Base-by-base conservation (phyloP, 2,113 vertebrate species). In the Rutilus rutilus region DNA sequence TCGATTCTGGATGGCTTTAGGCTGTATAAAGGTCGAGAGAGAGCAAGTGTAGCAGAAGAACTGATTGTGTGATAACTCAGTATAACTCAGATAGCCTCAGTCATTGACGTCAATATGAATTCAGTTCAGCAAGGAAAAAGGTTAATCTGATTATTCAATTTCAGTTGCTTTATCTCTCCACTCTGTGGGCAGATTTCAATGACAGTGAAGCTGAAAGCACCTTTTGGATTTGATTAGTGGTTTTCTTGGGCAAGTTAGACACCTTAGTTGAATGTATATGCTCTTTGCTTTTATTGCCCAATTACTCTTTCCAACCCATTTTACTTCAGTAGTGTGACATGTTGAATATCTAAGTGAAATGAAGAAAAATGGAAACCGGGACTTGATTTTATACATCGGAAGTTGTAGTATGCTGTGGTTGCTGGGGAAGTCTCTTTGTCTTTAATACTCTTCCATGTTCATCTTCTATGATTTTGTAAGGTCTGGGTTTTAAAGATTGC, bases 131-230 rank as follows among this genome's bases (percentile, higher is more conserved):
- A n/a, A 82, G 59, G 62, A 54, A 54, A 76, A 77, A 30, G 74
- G 74, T 67, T 82, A 69, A 82, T 67, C 5, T 69, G 42, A 82
- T 69, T 82, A 50, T 82, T 82, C 42, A 33, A 5, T 77, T 21
- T 77, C 7, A 33, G 3, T 52, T 54, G 62, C 17, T 52, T 69
- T 52, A 82, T 82, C 27, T 82, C 6, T 4, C 0, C 19, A 52
- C 79, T 82, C 25, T 67, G 17, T 1, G 1, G 42, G 25, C 25
- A 33, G 45, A 82, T 82, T 33, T 82, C 27, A 27, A 50, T 9
- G 19, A 69, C 25, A 67, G 39, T 82, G 78, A 64, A 47, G 39
- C 59, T 47, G 45, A 33, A 67, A 69, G 62, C 79, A 69, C 42
- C 25, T 30, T 47, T n/a, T 30, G 79, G 39, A 67, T 82, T 69